Conservation (phyloP, 2,888 invertebrate species). For the Tenthredo distinguenda region DNA sequence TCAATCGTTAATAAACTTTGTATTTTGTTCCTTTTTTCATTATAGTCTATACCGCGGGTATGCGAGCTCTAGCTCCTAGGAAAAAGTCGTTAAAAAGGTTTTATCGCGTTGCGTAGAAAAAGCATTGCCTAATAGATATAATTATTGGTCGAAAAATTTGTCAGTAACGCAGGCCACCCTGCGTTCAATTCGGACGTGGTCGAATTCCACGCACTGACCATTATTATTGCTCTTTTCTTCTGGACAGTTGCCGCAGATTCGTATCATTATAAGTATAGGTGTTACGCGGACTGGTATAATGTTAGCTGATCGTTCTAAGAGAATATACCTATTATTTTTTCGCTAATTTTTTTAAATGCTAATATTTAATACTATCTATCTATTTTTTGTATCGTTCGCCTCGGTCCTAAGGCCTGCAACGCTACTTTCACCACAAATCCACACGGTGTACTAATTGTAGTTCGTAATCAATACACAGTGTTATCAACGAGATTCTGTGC, state of each 20-base stretch:
- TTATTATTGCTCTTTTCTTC: conserved; percentile 27
- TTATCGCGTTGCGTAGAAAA: conserved; percentile 34
- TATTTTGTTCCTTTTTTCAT: neutral
- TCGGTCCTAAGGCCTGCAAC: neutral
- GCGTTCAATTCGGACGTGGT: neutral
- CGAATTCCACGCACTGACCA: neutral
- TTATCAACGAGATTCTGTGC: neutral
- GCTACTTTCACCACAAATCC: neutral
- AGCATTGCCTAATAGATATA: conserved; percentile 37
- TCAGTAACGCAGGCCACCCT: neutral
- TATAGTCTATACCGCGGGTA: conserved; percentile 14
- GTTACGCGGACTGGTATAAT: neutral
- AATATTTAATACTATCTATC: conserved; percentile 12
- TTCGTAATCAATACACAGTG: neutral
- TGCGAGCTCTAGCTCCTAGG: conserved; percentile 4
- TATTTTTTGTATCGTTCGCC: neutral
- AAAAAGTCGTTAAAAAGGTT: conserved; percentile 21
- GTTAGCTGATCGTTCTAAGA: neutral
- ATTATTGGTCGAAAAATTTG: conserved; percentile 37
- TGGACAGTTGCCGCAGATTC: neutral
- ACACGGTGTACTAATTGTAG: neutral
- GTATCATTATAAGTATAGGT: neutral
- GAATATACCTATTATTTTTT: conserved; percentile 10
- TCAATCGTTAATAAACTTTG: neutral
- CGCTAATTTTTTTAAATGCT: neutral